Evolutionary conservation across 2,113 vertebrate species (phyloP).

Genomic region (Zapornia atra): DNA sequence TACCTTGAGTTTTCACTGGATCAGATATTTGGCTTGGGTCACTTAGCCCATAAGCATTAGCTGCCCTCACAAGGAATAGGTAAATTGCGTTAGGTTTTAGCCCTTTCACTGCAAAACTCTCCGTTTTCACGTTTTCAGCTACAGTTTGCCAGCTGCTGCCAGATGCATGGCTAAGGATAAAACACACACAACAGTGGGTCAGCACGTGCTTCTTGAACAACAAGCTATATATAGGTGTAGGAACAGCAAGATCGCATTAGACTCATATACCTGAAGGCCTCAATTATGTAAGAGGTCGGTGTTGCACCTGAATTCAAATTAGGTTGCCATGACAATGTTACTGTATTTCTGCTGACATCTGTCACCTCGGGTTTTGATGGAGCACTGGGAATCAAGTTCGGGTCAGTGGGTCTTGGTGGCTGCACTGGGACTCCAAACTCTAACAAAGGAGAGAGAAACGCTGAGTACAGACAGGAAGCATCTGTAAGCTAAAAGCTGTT

Average conservation of each 20-base stretch:
- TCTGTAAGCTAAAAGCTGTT: neutral
- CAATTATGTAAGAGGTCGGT: constrained; percentile 97
- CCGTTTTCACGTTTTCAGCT: constrained; percentile 93
- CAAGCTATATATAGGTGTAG: neutral
- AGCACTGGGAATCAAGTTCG: constrained; percentile 96
- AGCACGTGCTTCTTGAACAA: constrained; percentile 6
- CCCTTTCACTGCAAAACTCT: constrained; percentile 90
- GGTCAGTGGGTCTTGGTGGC: constrained; percentile 93
- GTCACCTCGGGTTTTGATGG: constrained; percentile 94
- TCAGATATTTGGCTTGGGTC: constrained; percentile 98
- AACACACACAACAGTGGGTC: constrained; percentile 45
- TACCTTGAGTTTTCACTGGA: constrained; percentile 97
- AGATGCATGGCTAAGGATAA: constrained; percentile 87
- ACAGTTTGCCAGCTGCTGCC: constrained; percentile 99
- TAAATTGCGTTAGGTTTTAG: constrained; percentile 96
- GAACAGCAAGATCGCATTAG: neutral
- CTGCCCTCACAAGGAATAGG: constrained; percentile 96
- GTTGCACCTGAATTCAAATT: constrained; percentile 95
- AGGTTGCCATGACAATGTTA: constrained; percentile 92
- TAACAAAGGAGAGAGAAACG: constrained; percentile 54
- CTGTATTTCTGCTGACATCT: constrained; percentile 91
- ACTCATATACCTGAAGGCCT: constrained; percentile 91
- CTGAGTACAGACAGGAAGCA: neutral
- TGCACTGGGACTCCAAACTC: constrained; percentile 94
- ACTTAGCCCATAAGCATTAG: constrained; percentile 96